Evolutionary conservation across 2,113 vertebrate genomes (phyloP).

Genomic region (Oceanodroma tethys): DNA sequence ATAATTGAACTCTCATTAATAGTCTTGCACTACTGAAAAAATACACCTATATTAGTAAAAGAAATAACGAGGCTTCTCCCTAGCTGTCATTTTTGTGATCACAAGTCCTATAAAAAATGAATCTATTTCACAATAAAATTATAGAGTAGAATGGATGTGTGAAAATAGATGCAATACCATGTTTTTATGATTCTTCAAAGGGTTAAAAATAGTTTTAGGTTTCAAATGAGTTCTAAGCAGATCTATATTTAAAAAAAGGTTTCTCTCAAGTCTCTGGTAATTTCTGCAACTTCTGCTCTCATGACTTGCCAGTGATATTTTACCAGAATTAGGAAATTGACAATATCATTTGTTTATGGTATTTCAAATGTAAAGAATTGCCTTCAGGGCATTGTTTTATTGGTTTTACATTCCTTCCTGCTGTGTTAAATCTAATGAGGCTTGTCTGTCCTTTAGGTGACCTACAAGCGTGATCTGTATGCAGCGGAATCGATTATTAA

Average conservation of each 20-base stretch:
- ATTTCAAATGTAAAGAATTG: slow-evolving; percentile 51
- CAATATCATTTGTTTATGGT: slow-evolving; percentile 42
- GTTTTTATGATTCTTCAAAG: neutral
- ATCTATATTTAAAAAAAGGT: neutral
- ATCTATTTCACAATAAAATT: neutral
- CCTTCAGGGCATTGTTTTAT: slow-evolving; percentile 60
- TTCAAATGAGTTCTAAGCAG: neutral
- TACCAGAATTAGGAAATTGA: slow-evolving; percentile 53
- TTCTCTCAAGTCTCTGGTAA: neutral
- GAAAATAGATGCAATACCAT: neutral
- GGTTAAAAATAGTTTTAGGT: neutral
- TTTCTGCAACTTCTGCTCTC: neutral
- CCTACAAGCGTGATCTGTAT: slow-evolving; percentile 92
- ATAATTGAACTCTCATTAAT: neutral
- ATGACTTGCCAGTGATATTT: slow-evolving; percentile 24
- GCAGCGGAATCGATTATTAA: slow-evolving; percentile 93
- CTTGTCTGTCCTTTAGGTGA: slow-evolving; percentile 86
- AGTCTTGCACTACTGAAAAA: neutral
- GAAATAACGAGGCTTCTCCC: neutral
- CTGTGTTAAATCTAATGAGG: slow-evolving; percentile 67
- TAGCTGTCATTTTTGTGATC: neutral
- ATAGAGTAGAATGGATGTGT: neutral
- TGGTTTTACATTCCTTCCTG: slow-evolving; percentile 69
- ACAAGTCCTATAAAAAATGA: neutral
- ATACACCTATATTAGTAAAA: neutral